Conservation (phyloP, 2,888 invertebrate genomes). For the Lithophane semibrunnea region DNA sequence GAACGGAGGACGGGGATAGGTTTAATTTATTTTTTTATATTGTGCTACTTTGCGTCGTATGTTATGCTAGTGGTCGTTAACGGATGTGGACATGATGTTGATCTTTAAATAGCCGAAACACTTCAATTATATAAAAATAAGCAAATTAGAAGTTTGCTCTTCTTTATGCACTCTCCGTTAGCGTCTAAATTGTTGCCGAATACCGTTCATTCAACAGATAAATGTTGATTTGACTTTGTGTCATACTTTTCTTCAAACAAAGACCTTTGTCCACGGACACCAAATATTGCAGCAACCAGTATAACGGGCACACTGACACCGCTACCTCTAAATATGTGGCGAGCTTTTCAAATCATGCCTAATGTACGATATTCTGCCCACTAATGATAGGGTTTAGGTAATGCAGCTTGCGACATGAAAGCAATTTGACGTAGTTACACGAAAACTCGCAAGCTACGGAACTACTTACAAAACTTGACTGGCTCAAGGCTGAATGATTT, state of each 20-base stretch:
- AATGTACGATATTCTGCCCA: not conserved
- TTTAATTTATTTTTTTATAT: not conserved
- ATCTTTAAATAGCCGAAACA: too few relatives aligned
- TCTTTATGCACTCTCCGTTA: not conserved
- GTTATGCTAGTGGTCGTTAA: too few relatives aligned
- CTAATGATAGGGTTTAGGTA: slow-evolving; percentile 18
- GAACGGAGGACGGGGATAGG: too few relatives aligned
- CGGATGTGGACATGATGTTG: not conserved
- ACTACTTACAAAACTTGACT: not conserved
- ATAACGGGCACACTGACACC: slow-evolving; percentile 18
- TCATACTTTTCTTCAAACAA: slow-evolving; percentile 26
- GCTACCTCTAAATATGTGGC: slow-evolving; percentile 5
- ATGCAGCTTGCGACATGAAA: slow-evolving; percentile 27
- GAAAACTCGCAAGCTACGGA: not conserved
- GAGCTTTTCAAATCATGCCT: slow-evolving; percentile 12
- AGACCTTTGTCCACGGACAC: slow-evolving; percentile 4
- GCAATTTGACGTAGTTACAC: not conserved
- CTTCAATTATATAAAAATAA: too few relatives aligned
- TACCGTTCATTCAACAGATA: slow-evolving; percentile 4
- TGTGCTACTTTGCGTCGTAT: not conserved
- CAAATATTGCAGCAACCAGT: not conserved
- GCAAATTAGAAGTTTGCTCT: too few relatives aligned
- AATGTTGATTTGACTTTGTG: not conserved
- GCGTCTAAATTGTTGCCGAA: not conserved
- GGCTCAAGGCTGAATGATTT: slow-evolving; percentile 20